These are phyloP conservation scores for Oostethus manadensis DNA, from an alignment of 2,113 vertebrate genomes.

Conservation along the genomic window DNA sequence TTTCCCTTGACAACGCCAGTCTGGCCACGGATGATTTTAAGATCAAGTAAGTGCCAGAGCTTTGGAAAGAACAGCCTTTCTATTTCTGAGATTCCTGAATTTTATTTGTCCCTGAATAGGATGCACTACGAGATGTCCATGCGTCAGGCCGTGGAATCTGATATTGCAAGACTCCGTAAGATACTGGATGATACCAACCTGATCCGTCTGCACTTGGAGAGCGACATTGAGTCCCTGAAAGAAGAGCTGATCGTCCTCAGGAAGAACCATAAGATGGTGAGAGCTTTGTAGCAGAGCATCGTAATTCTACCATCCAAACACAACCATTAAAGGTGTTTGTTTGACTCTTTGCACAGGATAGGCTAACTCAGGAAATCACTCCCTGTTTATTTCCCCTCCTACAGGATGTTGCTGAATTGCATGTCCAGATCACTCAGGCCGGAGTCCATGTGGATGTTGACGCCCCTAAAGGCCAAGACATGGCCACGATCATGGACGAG, in stretches of 20 bases:
- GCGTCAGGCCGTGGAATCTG: slow-evolving; percentile 67
- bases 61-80: neutral
- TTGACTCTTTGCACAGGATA: slow-evolving; percentile 19
- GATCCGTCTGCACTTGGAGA: slow-evolving; percentile 67
- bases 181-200: slow-evolving; percentile 73
- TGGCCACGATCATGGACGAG: slow-evolving; percentile 77
- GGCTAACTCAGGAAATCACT: slow-evolving; percentile 27
- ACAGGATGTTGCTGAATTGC: slow-evolving; percentile 78
- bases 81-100: neutral
- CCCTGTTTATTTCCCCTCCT: slow-evolving; percentile 24
- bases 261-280: slow-evolving; percentile 80
- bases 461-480: slow-evolving; percentile 75
- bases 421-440: slow-evolving; percentile 64
- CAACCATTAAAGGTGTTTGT: slow-evolving; percentile 1
- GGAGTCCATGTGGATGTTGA: slow-evolving; percentile 82
- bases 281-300: neutral
- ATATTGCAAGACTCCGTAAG: slow-evolving; percentile 70
- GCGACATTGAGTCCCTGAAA: slow-evolving; percentile 74
- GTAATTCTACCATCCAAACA: neutral
- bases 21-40: slow-evolving; percentile 67
- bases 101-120: slow-evolving; percentile 37
- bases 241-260: slow-evolving; percentile 80
- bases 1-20: slow-evolving; percentile 56
- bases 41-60: slow-evolving; percentile 59
- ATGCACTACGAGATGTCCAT: slow-evolving; percentile 64